phyloP scores from a whole-genome alignment of 2,113 vertebrate genomes.

The Pan troglodytes region NHGRI_mPanTro3-v2.1_pri NC_072403.2:137922501-137923000 shows the following conservation, averaged over 20 bases:
- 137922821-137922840: not conserved
- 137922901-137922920: not conserved
- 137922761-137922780: not conserved
- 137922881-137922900: not conserved
- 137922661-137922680: rapidly evolving
- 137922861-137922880: not conserved
- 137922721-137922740: not conserved
- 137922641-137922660: not conserved
- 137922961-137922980: too few species aligned
- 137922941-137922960: too few species aligned
- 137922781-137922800: not conserved
- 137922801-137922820: not conserved
- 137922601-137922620: not conserved
- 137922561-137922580: not conserved
- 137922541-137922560: not conserved
- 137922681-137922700: not conserved
- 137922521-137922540: not conserved
- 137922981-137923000: too few species aligned
- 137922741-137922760: not conserved
- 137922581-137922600: not conserved
- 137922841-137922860: too few species aligned
- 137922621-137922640: not conserved
- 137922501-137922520: not conserved
- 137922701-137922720: not conserved
- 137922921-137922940: too few species aligned